phyloP scores from a whole-genome alignment of 2,888 invertebrate genomes.

The Pomacea canaliculata region DNA sequence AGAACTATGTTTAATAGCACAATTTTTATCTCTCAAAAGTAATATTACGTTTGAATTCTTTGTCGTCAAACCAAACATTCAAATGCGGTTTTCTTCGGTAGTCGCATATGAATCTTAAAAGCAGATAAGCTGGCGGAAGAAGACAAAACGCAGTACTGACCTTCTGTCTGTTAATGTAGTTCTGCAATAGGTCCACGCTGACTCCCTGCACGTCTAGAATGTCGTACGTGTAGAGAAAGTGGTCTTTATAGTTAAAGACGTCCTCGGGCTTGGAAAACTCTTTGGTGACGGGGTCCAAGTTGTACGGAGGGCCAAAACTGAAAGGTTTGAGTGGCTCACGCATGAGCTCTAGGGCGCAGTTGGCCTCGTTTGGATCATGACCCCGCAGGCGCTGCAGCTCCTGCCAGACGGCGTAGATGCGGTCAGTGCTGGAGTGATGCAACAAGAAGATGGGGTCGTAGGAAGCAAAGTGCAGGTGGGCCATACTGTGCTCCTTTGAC shows the following conservation, averaged over 20 bases:
- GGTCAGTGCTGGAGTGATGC: constrained; percentile 41
- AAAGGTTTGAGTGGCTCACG: constrained; percentile 39
- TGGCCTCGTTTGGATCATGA: constrained; percentile 34
- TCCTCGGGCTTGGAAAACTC: constrained; percentile 38
- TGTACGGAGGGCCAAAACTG: constrained; percentile 42
- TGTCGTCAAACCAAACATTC: too few relatives aligned
- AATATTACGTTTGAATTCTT: too few relatives aligned
- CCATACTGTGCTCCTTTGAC: constrained; percentile 33
- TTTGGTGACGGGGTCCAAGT: constrained; percentile 37
- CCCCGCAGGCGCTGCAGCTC: constrained; percentile 39
- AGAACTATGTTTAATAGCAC: too few relatives aligned
- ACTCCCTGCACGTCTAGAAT: constrained; percentile 39
- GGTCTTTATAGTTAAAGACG: constrained; percentile 37
- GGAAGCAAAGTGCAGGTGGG: constrained; percentile 39
- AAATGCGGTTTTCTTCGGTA: too few relatives aligned
- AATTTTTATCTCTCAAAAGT: too few relatives aligned
- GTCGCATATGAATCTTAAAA: too few relatives aligned
- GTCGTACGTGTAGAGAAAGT: constrained; percentile 38
- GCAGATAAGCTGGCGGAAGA: too few relatives aligned
- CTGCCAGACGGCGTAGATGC: constrained; percentile 42
- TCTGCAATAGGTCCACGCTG: constrained; percentile 36
- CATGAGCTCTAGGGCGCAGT: constrained; percentile 42
- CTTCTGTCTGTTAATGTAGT: constrained; percentile 29
- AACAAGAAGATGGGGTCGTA: constrained; percentile 40
- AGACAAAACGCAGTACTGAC: not conserved